phyloP scores from a whole-genome alignment of 2,797 vertebrate genomes.

The Etheostoma nigrum region DNA sequence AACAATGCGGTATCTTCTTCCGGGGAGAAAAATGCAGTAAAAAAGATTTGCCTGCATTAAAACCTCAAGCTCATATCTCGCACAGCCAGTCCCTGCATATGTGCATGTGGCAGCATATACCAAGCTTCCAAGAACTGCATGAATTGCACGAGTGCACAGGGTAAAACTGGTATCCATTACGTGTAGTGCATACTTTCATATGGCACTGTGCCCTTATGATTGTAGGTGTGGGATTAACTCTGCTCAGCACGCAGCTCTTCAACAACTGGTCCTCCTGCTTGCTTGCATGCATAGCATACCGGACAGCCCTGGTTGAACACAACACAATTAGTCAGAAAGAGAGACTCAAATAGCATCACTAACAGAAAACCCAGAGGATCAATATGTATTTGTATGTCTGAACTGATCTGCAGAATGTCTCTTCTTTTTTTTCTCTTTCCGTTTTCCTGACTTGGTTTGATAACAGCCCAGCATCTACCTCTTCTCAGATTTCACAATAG shows the following conservation, averaged over 20 bases:
- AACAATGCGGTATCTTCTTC: constrained; percentile 54
- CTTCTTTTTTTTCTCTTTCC: constrained; percentile 10
- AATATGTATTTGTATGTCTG: constrained; percentile 40
- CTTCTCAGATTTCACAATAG: constrained; percentile 64
- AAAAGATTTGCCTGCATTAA: constrained; percentile 36
- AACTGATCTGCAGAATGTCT: constrained; percentile 40
- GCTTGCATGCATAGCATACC: constrained; percentile 31
- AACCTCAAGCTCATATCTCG: constrained; percentile 55
- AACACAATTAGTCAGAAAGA: constrained; percentile 44
- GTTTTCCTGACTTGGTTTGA: constrained; percentile 41
- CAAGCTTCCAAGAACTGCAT: constrained; percentile 54
- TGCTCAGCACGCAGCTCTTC: constrained; percentile 21
- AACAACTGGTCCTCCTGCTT: constrained; percentile 25
- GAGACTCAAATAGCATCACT: constrained; percentile 31
- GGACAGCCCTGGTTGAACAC: constrained; percentile 22
- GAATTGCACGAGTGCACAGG: constrained; percentile 44
- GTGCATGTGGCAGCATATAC: constrained; percentile 37
- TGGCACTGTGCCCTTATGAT: constrained; percentile 49
- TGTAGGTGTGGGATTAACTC: constrained; percentile 49
- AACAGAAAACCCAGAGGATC: constrained; percentile 35
- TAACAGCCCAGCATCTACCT: constrained; percentile 44
- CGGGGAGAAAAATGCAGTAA: constrained; percentile 6
- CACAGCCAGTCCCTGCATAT: constrained; percentile 36
- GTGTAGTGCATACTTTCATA: constrained; percentile 46
- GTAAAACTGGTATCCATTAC: constrained; percentile 55